Conservation (phyloP, 2,888 invertebrate species). For the Drosophila neoperkinsi region DNA sequence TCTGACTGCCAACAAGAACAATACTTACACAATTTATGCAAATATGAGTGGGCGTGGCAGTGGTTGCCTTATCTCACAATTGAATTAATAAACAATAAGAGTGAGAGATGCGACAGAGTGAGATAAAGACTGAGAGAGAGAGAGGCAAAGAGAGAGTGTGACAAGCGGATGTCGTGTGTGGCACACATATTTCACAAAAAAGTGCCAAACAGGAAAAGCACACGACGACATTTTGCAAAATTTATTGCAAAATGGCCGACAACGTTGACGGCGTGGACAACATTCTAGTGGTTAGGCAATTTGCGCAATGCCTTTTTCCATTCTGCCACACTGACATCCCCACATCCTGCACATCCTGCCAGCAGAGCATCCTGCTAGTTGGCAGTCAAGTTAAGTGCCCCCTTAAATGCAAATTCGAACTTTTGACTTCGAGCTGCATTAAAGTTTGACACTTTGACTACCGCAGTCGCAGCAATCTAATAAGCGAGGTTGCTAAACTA, state of each 20-base stretch:
- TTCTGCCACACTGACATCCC: constrained; percentile 18
- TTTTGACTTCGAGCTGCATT: constrained; percentile 57
- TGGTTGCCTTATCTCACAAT: constrained; percentile 52
- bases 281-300: constrained; percentile 46
- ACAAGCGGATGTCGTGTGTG: constrained; percentile 70
- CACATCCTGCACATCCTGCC: constrained; percentile 11
- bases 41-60: constrained; percentile 55
- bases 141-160: constrained; percentile 54
- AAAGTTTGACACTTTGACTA: constrained; percentile 73
- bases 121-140: not conserved
- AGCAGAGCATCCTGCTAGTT: constrained; percentile 14
- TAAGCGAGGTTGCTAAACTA: not conserved
- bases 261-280: constrained; percentile 33
- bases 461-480: constrained; percentile 3
- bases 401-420: constrained; percentile 48
- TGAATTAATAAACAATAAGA: constrained; percentile 57
- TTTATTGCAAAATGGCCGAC: constrained; percentile 70
- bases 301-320: constrained; percentile 48
- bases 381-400: constrained; percentile 66
- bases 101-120: not conserved
- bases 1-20: constrained; percentile 43
- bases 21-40: constrained; percentile 56
- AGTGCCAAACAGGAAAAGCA: constrained; percentile 76
- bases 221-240: constrained; percentile 68
- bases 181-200: constrained; percentile 67